Base-by-base conservation (phyloP, 2,797 vertebrate genomes). In the Poecilia gillii region DNA sequence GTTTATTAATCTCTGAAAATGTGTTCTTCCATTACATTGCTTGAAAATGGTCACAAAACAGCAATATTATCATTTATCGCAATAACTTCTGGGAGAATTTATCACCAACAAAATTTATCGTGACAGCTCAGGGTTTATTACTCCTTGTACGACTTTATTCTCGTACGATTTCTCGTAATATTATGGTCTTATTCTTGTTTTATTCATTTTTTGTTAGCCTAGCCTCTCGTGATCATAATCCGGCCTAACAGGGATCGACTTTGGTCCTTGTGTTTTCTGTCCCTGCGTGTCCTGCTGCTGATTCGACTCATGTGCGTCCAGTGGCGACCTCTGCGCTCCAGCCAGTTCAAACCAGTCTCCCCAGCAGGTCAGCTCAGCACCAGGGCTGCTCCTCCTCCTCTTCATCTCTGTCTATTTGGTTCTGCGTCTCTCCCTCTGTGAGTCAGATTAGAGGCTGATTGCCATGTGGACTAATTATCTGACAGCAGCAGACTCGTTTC, bases 381-480 rank as follows among this genome's bases (percentile, higher is more conserved):
- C 73, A 77, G 45, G 73, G 7, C 74, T 75, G 64, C 6, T 72
- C 66, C 41, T 81, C 72, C 70, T 76, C 47, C 2, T 75, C 64
- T 46, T 78, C 75, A 57, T 77, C 80, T 6, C 51, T 55, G 20
- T 47, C 62, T 85, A 55, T 84, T 62, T 62, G 59, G 72, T 64
- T 74, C 77, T 13, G 74, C 79, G 64, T 81, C 75, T 84, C 76
- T 89, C 77, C 76, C 83, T 87, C 80, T 83, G 79, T 79, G 87
- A 86, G 84, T 89, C 81, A 89, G 81, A 92, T 92, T 88, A 85
- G 84, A 88, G 82, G 72, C 86, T 91, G 88, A 94, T 91, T 89
- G 83, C 81, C 83, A 79, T 89, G 90, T 88, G 85, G 89, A 87
- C 93, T 94, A 93, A 95, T 96, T 94, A 94, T 94, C 87, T 87